A percentile compares a stretch with the other conserved stretches of the same genome.
Evolutionary conservation across 2,797 vertebrate species (phyloP).

Genomic region (Halcyon badia): DNA sequence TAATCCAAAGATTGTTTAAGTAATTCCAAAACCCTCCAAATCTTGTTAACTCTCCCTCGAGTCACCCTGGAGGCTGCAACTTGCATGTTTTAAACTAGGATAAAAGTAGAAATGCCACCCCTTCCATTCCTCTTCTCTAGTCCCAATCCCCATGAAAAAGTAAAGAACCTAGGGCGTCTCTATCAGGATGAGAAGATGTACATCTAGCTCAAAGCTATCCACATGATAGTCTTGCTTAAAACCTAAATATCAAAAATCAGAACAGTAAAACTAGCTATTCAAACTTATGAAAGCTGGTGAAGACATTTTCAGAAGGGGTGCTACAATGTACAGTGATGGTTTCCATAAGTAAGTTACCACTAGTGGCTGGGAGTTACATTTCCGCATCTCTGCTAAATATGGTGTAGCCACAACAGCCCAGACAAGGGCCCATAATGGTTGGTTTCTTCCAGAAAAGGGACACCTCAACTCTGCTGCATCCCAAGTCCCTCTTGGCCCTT

Average conservation of each 20-base stretch:
- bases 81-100: neutral
- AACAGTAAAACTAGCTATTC: neutral
- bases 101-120: neutral
- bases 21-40: neutral
- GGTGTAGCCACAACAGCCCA: neutral
- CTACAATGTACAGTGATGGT: rapidly evolving
- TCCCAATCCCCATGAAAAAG: neutral
- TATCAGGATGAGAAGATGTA: neutral
- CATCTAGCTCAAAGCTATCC: neutral
- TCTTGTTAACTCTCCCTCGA: neutral
- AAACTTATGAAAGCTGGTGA: neutral
- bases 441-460: neutral
- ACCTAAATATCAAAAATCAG: neutral
- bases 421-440: neutral
- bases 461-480: neutral
- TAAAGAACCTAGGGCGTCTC: neutral
- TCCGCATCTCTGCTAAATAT: neutral
- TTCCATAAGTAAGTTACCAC: neutral
- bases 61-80: neutral
- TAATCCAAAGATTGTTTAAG: neutral
- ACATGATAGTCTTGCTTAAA: neutral
- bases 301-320: neutral
- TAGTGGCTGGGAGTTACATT: rapidly evolving
- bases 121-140: neutral
- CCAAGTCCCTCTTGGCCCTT: neutral